Conservation (phyloP, 2,888 invertebrate species). For the Agonopterix subpropinquella region DNA sequence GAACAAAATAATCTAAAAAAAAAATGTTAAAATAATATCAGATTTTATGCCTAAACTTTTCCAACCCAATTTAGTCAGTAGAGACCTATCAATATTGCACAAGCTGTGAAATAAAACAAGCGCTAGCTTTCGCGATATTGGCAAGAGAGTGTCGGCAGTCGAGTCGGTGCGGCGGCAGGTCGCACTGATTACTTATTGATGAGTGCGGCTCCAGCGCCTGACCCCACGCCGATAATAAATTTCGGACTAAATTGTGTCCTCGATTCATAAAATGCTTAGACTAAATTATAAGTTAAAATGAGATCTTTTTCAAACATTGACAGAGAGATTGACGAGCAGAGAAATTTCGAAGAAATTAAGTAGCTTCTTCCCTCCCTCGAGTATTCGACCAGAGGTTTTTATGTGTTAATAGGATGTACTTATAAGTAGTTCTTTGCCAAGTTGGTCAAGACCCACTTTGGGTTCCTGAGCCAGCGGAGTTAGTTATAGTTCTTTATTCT, state of each 20-base stretch:
- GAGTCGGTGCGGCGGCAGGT: constrained; percentile 18
- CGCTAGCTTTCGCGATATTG: constrained; percentile 8
- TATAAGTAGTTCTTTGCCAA: no score
- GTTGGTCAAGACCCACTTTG: no score
- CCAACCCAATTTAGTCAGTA: neutral
- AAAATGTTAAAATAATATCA: no score
- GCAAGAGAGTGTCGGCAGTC: neutral
- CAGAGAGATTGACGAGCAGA: no score
- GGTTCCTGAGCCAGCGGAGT: no score
- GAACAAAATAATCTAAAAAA: no score
- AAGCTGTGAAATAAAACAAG: constrained; percentile 7
- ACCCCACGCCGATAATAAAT: constrained; percentile 40
- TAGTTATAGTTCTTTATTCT: no score
- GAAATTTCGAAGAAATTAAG: no score
- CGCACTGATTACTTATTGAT: constrained; percentile 66
- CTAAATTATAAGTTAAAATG: neutral
- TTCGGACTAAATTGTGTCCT: constrained; percentile 41
- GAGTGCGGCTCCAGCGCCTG: constrained; percentile 35
- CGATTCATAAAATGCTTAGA: constrained; percentile 24
- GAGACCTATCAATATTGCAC: constrained; percentile 24
- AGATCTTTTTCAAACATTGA: neutral
- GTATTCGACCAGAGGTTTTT: no score
- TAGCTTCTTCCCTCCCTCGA: no score
- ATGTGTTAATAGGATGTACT: no score
- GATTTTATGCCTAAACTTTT: no score